Conservation (phyloP, 2,113 vertebrate genomes). For the Rhipidura dahli region DNA sequence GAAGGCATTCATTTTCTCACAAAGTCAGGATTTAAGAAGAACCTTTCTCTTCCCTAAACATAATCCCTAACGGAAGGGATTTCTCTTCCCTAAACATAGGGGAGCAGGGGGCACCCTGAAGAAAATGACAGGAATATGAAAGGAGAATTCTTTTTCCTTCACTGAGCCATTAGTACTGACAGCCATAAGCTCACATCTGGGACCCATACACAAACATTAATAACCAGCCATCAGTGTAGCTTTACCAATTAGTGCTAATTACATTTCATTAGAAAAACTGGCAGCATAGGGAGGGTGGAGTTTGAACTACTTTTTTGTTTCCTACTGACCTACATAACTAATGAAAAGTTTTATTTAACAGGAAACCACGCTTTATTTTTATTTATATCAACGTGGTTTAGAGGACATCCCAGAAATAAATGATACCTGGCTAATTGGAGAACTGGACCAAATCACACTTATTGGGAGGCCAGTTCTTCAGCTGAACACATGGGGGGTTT, state of each 20-base stretch:
- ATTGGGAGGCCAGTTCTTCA: neutral
- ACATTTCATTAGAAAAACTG: constrained; percentile 1
- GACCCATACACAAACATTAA: neutral
- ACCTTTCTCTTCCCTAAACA: neutral
- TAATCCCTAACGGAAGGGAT: no score
- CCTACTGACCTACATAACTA: neutral
- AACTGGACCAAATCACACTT: neutral
- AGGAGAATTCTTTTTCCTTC: neutral
- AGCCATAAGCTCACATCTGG: constrained; percentile 1
- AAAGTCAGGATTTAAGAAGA: neutral
- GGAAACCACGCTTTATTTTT: neutral
- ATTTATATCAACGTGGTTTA: neutral
- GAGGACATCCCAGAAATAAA: neutral
- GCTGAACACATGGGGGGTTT: neutral
- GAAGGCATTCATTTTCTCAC: neutral
- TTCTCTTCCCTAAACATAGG: constrained; percentile 1
- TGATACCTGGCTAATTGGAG: neutral
- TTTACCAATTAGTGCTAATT: constrained; percentile 26
- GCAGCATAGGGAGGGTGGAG: neutral
- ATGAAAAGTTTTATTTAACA: constrained; percentile 2
- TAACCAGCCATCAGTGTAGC: neutral
- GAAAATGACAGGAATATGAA: neutral
- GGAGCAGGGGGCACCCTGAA: neutral
- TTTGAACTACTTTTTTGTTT: constrained; percentile 1
- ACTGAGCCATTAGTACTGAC: neutral